Evolutionary conservation across 2,113 vertebrate genomes (phyloP).

Genomic region (Channa argus): DNA sequence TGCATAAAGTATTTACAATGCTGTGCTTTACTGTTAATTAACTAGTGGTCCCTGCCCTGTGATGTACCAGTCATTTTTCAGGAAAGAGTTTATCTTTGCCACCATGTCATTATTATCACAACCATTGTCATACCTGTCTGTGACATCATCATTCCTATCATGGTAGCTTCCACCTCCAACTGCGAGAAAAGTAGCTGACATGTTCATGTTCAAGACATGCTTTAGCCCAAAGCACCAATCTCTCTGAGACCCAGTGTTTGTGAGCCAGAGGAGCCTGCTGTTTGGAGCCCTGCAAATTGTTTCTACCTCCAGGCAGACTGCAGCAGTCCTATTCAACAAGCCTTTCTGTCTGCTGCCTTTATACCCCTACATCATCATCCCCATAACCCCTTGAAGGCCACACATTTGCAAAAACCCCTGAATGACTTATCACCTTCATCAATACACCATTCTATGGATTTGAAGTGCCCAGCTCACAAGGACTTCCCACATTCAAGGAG

Average conservation of each 20-base stretch:
- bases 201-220: conserved; percentile 20
- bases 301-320: conserved; percentile 44
- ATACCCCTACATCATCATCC: not conserved
- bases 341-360: conserved; percentile 19
- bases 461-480: not conserved
- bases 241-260: too few species aligned
- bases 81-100: not conserved
- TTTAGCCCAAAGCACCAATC: not conserved
- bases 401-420: conserved; percentile 9
- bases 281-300: conserved; percentile 10
- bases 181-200: conserved; percentile 34
- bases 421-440: conserved; percentile 27
- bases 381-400: not conserved
- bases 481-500: not conserved
- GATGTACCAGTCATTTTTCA: not conserved
- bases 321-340: conserved; percentile 35
- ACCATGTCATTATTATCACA: not conserved
- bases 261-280: conserved; percentile 5
- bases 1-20: not conserved
- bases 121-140: not conserved
- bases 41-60: too few species aligned
- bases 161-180: conserved; percentile 15
- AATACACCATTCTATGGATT: too few species aligned
- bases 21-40: too few species aligned
- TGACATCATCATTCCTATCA: conserved; percentile 17